Conservation (phyloP, 2,797 vertebrate species). For the Macropus fuliginosus region DNA sequence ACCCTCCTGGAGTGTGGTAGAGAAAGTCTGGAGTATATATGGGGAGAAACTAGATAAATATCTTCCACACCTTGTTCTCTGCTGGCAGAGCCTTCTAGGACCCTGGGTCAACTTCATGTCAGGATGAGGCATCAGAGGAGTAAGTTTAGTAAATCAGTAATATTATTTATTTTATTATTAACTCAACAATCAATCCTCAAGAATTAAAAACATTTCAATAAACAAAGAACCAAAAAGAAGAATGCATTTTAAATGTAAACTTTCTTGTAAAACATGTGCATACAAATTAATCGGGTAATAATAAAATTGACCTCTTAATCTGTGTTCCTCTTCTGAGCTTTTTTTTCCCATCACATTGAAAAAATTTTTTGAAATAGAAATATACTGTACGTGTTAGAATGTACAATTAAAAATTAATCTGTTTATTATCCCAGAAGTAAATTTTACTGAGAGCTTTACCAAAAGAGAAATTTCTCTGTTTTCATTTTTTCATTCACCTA, state of each 20-base stretch:
- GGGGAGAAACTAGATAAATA: not conserved
- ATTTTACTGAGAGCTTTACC: constrained; percentile 28
- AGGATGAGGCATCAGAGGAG: not conserved
- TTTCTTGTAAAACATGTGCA: not conserved
- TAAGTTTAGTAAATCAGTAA: not conserved
- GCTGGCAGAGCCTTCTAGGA: not conserved
- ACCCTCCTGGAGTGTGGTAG: not conserved
- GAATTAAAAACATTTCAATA: not conserved
- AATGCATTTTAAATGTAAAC: not conserved
- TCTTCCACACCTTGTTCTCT: not conserved
- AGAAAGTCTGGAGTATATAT: not conserved
- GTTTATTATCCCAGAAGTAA: constrained; percentile 29
- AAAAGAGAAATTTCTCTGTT: constrained; percentile 26
- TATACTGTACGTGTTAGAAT: constrained; percentile 30
- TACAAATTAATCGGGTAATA: too few species aligned
- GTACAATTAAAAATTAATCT: constrained; percentile 31
- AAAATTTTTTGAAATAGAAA: not conserved
- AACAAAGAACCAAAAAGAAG: not conserved
- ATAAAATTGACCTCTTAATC: not conserved
- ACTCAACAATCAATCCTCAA: not conserved
- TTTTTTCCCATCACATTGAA: not conserved
- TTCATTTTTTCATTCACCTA: not conserved
- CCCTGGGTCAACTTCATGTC: not conserved
- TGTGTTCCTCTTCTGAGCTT: not conserved
- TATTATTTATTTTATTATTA: not conserved